phyloP scores from a whole-genome alignment of 1,140 invertebrate genomes.

The Leptopilina clavipes region DNA sequence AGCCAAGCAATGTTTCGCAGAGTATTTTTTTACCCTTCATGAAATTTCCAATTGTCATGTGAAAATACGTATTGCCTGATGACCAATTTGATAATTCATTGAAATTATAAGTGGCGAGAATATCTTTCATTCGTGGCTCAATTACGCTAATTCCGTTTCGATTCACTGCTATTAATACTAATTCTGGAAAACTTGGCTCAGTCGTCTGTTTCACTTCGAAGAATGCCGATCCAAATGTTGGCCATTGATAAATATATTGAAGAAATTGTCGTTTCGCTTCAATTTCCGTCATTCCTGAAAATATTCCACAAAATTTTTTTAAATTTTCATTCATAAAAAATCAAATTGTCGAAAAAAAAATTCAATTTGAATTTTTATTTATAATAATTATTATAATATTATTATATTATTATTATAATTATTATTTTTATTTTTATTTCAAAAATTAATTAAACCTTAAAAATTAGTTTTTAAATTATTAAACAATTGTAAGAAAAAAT shows the following conservation, averaged over 20 bases:
- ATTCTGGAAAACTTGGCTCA: constrained; percentile 98
- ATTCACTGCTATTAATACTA: constrained; percentile 98
- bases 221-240: constrained; percentile 99
- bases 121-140: constrained; percentile 97
- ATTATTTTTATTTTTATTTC: too few species aligned
- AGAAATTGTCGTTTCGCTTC: constrained; percentile 98
- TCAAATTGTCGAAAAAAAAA: too few species aligned
- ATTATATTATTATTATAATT: too few species aligned
- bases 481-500: neutral
- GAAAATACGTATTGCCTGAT: constrained; percentile 99
- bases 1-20: constrained; percentile 99
- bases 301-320: too few species aligned
- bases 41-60: constrained; percentile 99
- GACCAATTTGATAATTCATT: constrained; percentile 99
- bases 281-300: constrained; percentile 89
- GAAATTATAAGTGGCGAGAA: constrained; percentile 98
- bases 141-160: constrained; percentile 99
- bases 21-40: constrained; percentile 96
- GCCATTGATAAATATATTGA: constrained; percentile 98
- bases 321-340: too few species aligned
- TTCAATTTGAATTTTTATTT: too few species aligned
- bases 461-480: too few species aligned
- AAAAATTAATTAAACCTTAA: too few species aligned
- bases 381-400: too few species aligned
- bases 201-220: constrained; percentile 99